Conservation (phyloP, 2,888 invertebrate species). For the Willowsia nigromaculata region DNA sequence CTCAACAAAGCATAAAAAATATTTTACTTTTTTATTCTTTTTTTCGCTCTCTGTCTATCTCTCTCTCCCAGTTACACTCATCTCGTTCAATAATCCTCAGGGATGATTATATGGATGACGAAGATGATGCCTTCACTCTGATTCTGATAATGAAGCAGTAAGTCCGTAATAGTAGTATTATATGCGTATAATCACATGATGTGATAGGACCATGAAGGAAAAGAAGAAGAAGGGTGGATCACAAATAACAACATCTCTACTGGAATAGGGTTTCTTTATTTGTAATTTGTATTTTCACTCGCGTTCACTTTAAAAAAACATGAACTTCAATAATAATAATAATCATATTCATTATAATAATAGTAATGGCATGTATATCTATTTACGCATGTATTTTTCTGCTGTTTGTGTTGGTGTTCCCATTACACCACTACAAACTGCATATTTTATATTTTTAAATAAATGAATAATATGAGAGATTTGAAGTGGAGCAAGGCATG, state of each 20-base stretch:
- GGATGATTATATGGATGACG: conserved; percentile 45
- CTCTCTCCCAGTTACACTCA: background rate
- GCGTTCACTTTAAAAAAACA: conserved; percentile 54
- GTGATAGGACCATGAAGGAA: conserved; percentile 9
- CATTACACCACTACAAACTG: conserved; percentile 4
- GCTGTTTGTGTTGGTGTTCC: background rate
- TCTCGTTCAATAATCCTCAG: conserved; percentile 75
- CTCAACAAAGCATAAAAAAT: conserved; percentile 73
- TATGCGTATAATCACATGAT: conserved; percentile 17
- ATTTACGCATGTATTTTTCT: background rate
- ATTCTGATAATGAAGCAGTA: background rate
- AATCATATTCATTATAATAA: conserved; percentile 15
- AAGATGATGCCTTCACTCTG: conserved; percentile 1
- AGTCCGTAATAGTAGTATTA: background rate
- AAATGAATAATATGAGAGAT: background rate
- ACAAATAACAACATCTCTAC: background rate
- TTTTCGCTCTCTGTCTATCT: background rate
- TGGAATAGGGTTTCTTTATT: conserved; percentile 49
- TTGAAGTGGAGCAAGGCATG: conserved; percentile 1
- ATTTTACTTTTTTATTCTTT: conserved; percentile 35
- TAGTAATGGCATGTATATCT: background rate
- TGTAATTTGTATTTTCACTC: conserved; percentile 64
- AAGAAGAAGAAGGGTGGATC: conserved; percentile 16
- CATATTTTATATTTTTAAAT: background rate
- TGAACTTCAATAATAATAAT: conserved; percentile 61